phyloP scores from a whole-genome alignment of 2,888 invertebrate species.

The Scelioninae gen. 1 region DNA sequence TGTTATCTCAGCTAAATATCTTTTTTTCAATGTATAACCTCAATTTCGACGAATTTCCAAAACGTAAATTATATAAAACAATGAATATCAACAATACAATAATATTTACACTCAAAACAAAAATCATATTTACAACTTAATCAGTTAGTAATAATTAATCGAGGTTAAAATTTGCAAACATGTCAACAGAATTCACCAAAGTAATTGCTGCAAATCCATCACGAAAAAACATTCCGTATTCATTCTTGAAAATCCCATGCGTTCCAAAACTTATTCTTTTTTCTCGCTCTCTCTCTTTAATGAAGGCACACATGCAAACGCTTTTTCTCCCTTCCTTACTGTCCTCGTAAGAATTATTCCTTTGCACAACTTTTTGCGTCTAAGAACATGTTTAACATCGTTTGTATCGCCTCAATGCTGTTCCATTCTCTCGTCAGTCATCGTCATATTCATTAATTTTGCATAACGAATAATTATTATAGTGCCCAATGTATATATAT shows the following conservation, averaged over 20 bases:
- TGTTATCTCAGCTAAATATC: too few species aligned
- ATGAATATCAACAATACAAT: neutral
- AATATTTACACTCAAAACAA: neutral
- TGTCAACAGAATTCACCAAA: constrained; percentile 41
- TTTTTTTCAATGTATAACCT: too few species aligned
- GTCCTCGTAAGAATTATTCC: neutral
- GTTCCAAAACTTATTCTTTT: constrained; percentile 4
- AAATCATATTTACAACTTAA: constrained; percentile 13
- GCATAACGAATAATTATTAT: constrained; percentile 68
- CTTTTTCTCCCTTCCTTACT: neutral
- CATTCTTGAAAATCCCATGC: constrained; percentile 23
- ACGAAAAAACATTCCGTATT: constrained; percentile 31
- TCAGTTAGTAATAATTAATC: constrained; percentile 9
- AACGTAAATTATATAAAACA: too few species aligned
- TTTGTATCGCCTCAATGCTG: constrained; percentile 19
- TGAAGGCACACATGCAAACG: neutral
- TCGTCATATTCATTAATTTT: constrained; percentile 67
- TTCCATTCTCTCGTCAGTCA: constrained; percentile 55
- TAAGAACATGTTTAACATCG: constrained; percentile 5
- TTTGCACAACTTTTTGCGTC: constrained; percentile 11
- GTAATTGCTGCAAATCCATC: constrained; percentile 62
- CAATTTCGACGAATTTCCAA: too few species aligned
- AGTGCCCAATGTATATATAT: constrained; percentile 59
- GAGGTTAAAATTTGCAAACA: constrained; percentile 31
- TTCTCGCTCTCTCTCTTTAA: neutral